phyloP scores from a whole-genome alignment of 2,888 invertebrate genomes.

The Diogma glabrata region DNA sequence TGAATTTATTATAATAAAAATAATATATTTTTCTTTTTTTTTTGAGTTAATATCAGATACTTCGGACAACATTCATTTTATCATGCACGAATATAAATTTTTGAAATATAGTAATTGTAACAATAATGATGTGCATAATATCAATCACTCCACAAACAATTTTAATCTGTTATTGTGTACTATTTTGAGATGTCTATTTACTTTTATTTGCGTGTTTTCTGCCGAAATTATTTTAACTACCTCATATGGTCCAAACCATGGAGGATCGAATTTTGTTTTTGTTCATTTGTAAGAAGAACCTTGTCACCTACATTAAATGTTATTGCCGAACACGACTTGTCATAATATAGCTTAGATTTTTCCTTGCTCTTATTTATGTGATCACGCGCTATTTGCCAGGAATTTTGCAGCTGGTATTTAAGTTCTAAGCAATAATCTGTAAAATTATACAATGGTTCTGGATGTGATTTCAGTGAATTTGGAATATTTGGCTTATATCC shows the following conservation, averaged over 20 bases:
- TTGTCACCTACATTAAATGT: background rate
- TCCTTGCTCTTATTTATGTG: background rate
- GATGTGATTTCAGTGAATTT: background rate
- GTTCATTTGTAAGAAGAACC: background rate
- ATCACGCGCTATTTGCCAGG: background rate
- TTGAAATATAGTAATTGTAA: too few species aligned
- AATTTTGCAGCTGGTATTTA: background rate
- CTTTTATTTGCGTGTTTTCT: background rate
- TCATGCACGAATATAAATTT: too few species aligned
- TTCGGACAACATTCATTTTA: too few species aligned
- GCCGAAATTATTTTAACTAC: background rate
- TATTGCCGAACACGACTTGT: background rate
- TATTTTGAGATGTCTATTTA: background rate
- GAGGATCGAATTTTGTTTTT: background rate
- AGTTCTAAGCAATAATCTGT: background rate
- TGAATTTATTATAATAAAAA: too few species aligned
- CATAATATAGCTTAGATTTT: background rate
- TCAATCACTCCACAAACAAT: too few species aligned
- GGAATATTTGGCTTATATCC: background rate
- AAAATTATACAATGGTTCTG: background rate
- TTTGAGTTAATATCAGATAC: too few species aligned
- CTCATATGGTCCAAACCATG: background rate
- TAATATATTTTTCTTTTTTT: too few species aligned
- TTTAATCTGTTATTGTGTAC: slow-evolving; percentile 2
- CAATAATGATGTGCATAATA: too few species aligned